Evolutionary conservation across 1,140 invertebrate genomes (phyloP).

Genomic region (Laupala kohalensis): DNA sequence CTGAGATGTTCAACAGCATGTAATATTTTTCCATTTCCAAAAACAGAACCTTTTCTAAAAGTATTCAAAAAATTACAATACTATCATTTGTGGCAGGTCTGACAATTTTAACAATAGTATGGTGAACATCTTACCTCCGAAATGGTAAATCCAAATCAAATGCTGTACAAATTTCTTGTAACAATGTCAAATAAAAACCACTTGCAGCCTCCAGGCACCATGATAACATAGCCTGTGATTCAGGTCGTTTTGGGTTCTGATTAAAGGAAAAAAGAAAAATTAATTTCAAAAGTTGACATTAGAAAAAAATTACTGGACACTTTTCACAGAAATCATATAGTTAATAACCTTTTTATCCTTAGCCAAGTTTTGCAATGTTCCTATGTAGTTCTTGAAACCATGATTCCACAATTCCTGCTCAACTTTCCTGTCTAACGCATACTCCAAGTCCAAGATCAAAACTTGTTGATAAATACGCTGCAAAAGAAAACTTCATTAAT

Average conservation of each 20-base stretch:
- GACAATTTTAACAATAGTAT: background rate
- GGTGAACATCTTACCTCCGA: constrained; percentile 33
- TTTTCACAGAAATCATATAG: too few species aligned
- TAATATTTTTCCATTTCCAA: constrained; percentile 32
- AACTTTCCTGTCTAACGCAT: constrained; percentile 77
- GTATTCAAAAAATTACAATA: background rate
- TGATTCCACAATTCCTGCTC: constrained; percentile 83
- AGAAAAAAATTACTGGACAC: background rate
- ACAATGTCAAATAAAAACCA: constrained; percentile 67
- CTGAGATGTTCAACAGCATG: constrained; percentile 30
- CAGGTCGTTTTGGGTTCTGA: constrained; percentile 53
- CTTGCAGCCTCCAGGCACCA: constrained; percentile 70
- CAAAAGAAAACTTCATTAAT: constrained; percentile 12
- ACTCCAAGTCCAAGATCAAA: constrained; percentile 65
- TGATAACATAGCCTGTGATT: constrained; percentile 58
- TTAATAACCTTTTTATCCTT: constrained; percentile 69
- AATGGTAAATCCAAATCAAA: constrained; percentile 72
- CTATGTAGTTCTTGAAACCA: constrained; percentile 79
- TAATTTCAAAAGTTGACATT: background rate
- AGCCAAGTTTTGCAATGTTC: constrained; percentile 53
- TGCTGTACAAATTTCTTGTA: constrained; percentile 67
- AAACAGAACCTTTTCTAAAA: constrained; percentile 30
- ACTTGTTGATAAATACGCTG: constrained; percentile 67
- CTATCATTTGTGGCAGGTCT: background rate
- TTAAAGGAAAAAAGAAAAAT: background rate